These are phyloP conservation scores for Benitochromis conjunctus DNA, from an alignment of 2,113 vertebrate species.

Conservation along the genomic window DNA sequence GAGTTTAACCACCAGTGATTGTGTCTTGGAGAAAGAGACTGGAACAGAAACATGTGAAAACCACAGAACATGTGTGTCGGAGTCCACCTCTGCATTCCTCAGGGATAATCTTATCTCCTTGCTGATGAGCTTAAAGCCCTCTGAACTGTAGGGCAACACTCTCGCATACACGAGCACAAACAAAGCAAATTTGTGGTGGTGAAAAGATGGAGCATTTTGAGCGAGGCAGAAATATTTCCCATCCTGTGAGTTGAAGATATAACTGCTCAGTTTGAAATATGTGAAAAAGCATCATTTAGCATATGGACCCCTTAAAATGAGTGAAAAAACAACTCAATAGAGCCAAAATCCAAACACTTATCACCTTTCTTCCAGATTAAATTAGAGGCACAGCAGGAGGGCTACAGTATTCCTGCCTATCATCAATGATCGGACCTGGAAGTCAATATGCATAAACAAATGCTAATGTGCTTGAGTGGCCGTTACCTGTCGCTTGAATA, in stretches of 20 bases:
- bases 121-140: slow-evolving; percentile 51
- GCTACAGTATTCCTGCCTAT: not conserved
- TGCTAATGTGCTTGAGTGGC: slow-evolving; percentile 42
- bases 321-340: not conserved
- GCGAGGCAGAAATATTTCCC: not conserved
- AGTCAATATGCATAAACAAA: slow-evolving; percentile 4
- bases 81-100: slow-evolving; percentile 59
- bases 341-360: not conserved
- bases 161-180: not conserved
- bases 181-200: not conserved
- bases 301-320: not conserved
- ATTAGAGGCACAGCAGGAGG: not conserved
- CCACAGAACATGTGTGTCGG: not conserved
- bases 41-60: not conserved
- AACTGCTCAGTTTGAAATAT: not conserved
- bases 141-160: slow-evolving; percentile 29
- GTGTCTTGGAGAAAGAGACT: not conserved
- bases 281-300: not conserved
- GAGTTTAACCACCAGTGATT: not conserved
- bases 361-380: slow-evolving; percentile 15
- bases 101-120: slow-evolving; percentile 72
- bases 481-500: slow-evolving; percentile 1
- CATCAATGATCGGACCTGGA: not conserved
- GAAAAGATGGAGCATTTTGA: not conserved
- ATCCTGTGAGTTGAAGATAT: not conserved